Evolutionary conservation across 37 sponge, comb jelly and placozoan genomes (phyloP).

Genomic region (Bolinopsis microptera): DNA sequence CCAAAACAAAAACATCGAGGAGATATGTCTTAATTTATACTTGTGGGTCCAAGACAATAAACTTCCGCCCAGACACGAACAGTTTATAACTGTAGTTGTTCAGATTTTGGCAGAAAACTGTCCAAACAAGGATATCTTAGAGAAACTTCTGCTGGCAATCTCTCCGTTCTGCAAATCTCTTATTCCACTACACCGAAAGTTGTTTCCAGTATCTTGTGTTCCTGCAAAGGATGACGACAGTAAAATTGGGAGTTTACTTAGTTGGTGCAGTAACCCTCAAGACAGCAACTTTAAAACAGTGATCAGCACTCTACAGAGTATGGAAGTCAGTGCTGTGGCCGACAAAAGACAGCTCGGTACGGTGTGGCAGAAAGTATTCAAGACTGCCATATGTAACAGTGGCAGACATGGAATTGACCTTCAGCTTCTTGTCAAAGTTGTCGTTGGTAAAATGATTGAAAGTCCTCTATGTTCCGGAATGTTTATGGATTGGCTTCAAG

Average conservation of each 20-base stretch:
- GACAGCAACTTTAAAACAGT: not conserved
- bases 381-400: conserved; percentile 33
- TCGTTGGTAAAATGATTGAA: conserved; percentile 25
- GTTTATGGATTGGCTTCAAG: conserved; percentile 63
- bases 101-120: conserved; percentile 53
- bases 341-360: conserved; percentile 2
- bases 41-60: conserved; percentile 29
- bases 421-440: not conserved
- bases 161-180: conserved; percentile 16
- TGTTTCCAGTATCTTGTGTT: not conserved
- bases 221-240: not conserved
- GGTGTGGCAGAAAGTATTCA: conserved; percentile 28
- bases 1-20: conserved; percentile 28
- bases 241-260: not conserved
- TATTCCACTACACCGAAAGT: not conserved
- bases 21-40: conserved; percentile 40
- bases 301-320: not conserved
- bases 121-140: not conserved
- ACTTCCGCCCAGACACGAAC: conserved; percentile 3
- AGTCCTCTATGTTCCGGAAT: conserved; percentile 1
- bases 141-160: not conserved
- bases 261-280: conserved; percentile 4
- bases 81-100: conserved; percentile 9
- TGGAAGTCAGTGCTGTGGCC: not conserved
- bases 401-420: conserved; percentile 40